phyloP scores from a whole-genome alignment of 2,113 vertebrate species.

The Grallaria varia region DNA sequence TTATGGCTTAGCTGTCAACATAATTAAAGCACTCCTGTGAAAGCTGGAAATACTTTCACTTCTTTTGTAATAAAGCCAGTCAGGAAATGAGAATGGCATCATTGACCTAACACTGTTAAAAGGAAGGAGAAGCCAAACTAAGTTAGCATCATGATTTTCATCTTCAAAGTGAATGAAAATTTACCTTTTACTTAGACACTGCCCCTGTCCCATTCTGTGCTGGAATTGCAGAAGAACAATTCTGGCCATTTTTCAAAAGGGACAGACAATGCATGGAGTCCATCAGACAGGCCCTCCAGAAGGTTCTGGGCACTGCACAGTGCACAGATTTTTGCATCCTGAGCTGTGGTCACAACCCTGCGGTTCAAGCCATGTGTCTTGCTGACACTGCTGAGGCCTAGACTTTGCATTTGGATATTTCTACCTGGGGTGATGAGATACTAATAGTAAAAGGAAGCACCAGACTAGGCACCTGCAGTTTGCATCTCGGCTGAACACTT shows the following conservation, averaged over 20 bases:
- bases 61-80: neutral
- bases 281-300: accelerated
- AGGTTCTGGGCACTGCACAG: neutral
- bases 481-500: neutral
- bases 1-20: neutral
- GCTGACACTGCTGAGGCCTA: neutral
- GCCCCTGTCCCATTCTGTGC: neutral
- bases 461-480: neutral
- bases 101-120: neutral
- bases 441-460: neutral
- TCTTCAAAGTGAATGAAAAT: neutral
- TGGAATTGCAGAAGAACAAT: neutral
- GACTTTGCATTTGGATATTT: neutral
- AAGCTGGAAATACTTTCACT: neutral
- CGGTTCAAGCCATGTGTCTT: neutral
- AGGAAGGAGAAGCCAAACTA: neutral
- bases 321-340: neutral
- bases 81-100: neutral
- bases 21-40: neutral
- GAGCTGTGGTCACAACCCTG: neutral
- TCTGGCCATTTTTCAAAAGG: neutral
- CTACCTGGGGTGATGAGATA: neutral
- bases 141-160: neutral
- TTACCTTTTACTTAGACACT: neutral
- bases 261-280: neutral